Percentiles rank a stretch among this genome's conserved stretches.
Evolutionary conservation across 2,113 vertebrate species (phyloP).

Genomic region (Macquaria australasica): DNA sequence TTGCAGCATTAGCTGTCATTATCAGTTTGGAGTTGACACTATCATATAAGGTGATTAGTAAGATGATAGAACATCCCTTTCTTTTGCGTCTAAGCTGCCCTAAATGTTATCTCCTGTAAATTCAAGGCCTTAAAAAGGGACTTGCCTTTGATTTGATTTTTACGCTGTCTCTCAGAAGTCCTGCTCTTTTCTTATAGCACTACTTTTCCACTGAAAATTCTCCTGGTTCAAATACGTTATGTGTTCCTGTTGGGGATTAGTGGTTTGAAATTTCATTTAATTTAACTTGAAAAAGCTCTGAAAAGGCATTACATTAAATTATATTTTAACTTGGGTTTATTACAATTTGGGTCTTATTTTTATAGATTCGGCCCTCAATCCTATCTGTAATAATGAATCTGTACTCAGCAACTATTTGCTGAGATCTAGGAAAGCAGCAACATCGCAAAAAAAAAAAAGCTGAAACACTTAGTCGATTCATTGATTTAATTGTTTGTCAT

Average conservation of each 20-base stretch:
- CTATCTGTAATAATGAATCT: background rate
- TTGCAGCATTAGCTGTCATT: background rate
- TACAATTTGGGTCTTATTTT: background rate
- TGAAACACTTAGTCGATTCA: background rate
- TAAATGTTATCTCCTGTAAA: background rate
- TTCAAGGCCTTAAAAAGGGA: background rate
- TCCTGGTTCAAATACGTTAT: background rate
- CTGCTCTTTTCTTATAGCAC: background rate
- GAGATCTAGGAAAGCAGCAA: background rate
- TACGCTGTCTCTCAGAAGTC: background rate
- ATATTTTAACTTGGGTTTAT: background rate
- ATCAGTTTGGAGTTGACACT: background rate
- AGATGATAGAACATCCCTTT: background rate
- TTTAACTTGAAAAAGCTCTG: background rate
- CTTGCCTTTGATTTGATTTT: background rate
- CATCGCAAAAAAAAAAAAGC: background rate
- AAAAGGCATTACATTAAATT: background rate
- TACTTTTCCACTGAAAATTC: background rate
- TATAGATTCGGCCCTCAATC: background rate
- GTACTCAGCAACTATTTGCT: background rate
- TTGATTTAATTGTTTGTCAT: background rate
- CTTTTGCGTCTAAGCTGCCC: background rate
- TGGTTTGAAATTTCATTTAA: conserved; percentile 2
- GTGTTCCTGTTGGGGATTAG: background rate
- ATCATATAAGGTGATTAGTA: background rate